Evolutionary conservation across 2,888 invertebrate species (phyloP).

Genomic region (Diaprepes abbreviatus): DNA sequence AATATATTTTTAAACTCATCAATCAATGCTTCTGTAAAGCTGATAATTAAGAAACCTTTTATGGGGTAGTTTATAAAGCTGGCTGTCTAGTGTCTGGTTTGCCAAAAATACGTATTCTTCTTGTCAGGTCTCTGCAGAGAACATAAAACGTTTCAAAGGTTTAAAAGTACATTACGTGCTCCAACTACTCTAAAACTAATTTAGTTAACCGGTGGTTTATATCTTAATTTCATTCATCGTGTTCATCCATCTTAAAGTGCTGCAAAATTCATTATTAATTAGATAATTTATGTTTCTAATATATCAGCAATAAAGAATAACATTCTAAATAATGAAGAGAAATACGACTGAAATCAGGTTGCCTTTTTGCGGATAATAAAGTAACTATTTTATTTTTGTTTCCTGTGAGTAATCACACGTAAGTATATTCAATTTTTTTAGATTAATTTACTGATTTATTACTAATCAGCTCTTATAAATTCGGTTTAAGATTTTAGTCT

Average conservation of each 20-base stretch:
- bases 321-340: neutral
- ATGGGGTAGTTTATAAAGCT: neutral
- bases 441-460: too few relatives aligned
- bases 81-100: neutral
- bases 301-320: neutral
- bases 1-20: too few relatives aligned
- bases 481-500: too few relatives aligned
- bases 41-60: neutral
- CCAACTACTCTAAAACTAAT: slow-evolving; percentile 38
- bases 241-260: slow-evolving; percentile 1
- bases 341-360: neutral
- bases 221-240: slow-evolving; percentile 33
- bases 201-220: slow-evolving; percentile 38
- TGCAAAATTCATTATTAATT: slow-evolving; percentile 12
- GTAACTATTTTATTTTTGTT: too few relatives aligned
- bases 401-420: too few relatives aligned
- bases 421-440: too few relatives aligned
- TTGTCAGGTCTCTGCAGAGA: neutral
- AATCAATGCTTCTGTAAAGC: neutral
- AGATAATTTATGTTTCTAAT: slow-evolving; percentile 8
- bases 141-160: slow-evolving; percentile 11
- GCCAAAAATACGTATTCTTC: slow-evolving; percentile 1
- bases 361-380: too few relatives aligned
- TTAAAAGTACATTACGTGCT: slow-evolving; percentile 40
- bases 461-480: too few relatives aligned